Conservation (phyloP, 2,888 invertebrate genomes). For the Tachina grossa region DNA sequence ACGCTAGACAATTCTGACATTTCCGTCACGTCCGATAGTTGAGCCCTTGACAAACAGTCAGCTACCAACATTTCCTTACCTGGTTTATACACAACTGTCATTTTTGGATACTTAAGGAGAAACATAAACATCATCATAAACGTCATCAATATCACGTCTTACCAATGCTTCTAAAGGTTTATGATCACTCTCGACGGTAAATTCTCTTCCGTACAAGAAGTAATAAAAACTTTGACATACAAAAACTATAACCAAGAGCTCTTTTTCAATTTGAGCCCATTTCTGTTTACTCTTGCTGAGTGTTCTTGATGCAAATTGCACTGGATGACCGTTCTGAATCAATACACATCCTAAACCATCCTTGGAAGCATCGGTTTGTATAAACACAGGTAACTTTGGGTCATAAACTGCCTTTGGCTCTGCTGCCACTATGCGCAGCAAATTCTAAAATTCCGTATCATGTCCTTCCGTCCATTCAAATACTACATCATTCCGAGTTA, state of each 20-base stretch:
- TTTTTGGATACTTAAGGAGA: not conserved
- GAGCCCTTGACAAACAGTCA: too few relatives aligned
- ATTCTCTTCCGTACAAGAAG: not conserved
- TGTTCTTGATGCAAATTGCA: not conserved
- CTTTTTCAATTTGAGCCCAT: not conserved
- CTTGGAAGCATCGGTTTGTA: not conserved
- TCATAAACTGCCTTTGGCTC: not conserved
- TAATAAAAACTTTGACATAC: not conserved
- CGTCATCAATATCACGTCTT: not conserved
- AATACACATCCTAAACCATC: not conserved
- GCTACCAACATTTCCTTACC: too few relatives aligned
- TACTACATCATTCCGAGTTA: not conserved
- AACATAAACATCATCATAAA: not conserved
- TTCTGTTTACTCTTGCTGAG: slow-evolving; percentile 8
- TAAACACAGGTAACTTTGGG: not conserved
- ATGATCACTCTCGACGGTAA: not conserved
- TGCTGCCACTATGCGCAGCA: not conserved
- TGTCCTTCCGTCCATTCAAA: not conserved
- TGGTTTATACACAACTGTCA: too few relatives aligned
- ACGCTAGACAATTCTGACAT: too few relatives aligned
- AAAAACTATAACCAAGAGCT: not conserved
- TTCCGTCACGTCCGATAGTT: too few relatives aligned
- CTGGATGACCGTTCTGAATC: slow-evolving; percentile 2
- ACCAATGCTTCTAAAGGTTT: not conserved
- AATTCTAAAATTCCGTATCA: not conserved